Base-by-base conservation (phyloP, 2,888 invertebrate genomes). In the Diabrotica balteata region DNA sequence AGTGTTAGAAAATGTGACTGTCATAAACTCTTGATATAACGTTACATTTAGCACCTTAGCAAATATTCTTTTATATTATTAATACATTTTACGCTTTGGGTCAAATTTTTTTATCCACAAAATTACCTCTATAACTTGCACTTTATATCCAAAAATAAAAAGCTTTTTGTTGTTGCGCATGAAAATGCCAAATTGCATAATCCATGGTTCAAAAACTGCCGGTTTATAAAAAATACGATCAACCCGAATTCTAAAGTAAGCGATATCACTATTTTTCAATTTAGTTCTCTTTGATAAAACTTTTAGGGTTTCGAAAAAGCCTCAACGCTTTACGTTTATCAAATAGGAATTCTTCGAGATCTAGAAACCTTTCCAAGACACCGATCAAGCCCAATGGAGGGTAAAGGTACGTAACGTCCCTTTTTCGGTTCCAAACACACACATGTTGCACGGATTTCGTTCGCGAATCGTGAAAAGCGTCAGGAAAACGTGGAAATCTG, bases 401-500 rank as follows among this genome's bases (percentile, higher is more conserved):
- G 58, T 58, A 32, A 45, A 11, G 46, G 22, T 45, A 17, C 45
- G 57, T 57, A 57, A 8, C 4, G n/a, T 10, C 52, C 47, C 10
- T 44, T 60, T 60, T 60, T 52, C 7, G 60, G 22, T 42, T 17
- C 17, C 10, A 22, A n/a, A 51, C 60, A 52, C 52, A 60, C 61
- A 61, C 61, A 22, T 61, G 61, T 61, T 61, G 61, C 61, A 54
- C 53, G 42, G 44, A 22, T 43, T 61, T 52, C 52, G 60, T 43
- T 11, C 61, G 53, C 11, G 46, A 46, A 44, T 42, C 42, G 22
- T 46, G 61, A 53, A 43, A 32, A 50, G 10, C 59, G 49, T 60
- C 66, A 52, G 63, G 55, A 58, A 54, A 59, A 47, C 63, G 59
- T 57, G 43, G 55, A 55, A 63, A 50, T 63, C 57, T 58, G 51